Evolutionary conservation across 2,888 invertebrate genomes (phyloP), one percentile per base, ranked within the genome.

Genomic region (Fragum whitleyi): DNA sequence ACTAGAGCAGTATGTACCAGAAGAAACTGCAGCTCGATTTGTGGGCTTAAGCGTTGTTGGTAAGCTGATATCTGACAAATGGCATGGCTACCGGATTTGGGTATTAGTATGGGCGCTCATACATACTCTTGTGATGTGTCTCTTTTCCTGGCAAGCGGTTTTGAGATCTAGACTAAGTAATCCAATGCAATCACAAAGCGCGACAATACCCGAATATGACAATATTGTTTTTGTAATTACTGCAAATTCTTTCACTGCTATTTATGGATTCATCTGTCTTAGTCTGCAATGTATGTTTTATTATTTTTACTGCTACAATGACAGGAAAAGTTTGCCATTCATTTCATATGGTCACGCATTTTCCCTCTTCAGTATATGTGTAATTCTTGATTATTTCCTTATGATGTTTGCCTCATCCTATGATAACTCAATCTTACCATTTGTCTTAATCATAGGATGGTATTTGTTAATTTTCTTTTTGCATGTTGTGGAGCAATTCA

Each of bases 391-490:
- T 26, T 57, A 21, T 14, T 26, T 57, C 21, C n/a, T 57, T 11
- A 57, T 57, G 57, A 9, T 57, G 2, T 29, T 47, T 11, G 1
- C 19, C 47, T 47, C 69, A 2, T 62, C 23, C 2, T 74, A 76
- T 53, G 69, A 76, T 6, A 70, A 70, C 23, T 51, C 32, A 11
- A 47, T 47, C 32, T 47, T 76, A 14, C 59, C 69, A 0, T 76
- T 76, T 23, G 51, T 69, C 19, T 21, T 76, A 0, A 61, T 76
- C 0, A 42, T 76, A 26, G 76, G 76, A 7, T 76, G 76, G 76
- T 76, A 70, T 26, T 23, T 61, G 9, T 7, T 70, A n/a, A 39
- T 70, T 9, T 76, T 70, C 26, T 76, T 76, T 26, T 21, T 76
- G 23, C 69, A 53, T 26, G 59, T 32, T 28, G 23, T 76, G 11